Conservation (phyloP, 2,797 vertebrate species). For the Anguilla megastoma region DNA sequence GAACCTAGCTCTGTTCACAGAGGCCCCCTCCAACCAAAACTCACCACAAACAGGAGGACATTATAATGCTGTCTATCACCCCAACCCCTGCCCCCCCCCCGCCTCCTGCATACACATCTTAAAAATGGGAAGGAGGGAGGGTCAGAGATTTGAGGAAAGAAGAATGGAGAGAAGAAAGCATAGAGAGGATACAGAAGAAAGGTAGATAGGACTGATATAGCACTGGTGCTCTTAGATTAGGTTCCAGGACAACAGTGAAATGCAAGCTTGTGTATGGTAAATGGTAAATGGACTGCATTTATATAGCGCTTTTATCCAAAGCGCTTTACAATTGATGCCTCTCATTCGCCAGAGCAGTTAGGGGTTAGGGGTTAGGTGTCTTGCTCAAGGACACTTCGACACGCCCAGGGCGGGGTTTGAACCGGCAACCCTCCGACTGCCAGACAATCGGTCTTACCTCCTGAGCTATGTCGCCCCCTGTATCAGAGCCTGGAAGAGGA, state of each 20-base stretch:
- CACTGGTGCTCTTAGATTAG: neutral
- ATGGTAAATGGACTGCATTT: no score
- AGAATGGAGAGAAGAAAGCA: neutral
- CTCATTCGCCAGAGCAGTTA: no score
- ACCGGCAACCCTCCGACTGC: no score
- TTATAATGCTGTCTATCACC: neutral
- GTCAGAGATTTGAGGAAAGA: neutral
- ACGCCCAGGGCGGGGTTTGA: no score
- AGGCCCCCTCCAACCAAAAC: constrained; percentile 11
- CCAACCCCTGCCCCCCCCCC: neutral
- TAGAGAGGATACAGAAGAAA: neutral
- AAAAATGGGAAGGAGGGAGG: constrained; percentile 25
- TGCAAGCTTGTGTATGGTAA: neutral
- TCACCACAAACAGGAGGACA: neutral
- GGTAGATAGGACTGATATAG: constrained; percentile 16
- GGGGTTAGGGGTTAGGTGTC: no score
- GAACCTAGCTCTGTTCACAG: constrained; percentile 27
- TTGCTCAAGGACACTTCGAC: no score
- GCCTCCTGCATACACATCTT: neutral
- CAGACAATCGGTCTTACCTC: no score
- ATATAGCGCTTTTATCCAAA: no score
- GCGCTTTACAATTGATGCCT: no score
- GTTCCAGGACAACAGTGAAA: neutral
- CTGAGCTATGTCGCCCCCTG: no score
- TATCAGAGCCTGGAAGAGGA: constrained; percentile 64